Base-by-base conservation (phyloP, 1,140 invertebrate species). In the Apis florea region DNA sequence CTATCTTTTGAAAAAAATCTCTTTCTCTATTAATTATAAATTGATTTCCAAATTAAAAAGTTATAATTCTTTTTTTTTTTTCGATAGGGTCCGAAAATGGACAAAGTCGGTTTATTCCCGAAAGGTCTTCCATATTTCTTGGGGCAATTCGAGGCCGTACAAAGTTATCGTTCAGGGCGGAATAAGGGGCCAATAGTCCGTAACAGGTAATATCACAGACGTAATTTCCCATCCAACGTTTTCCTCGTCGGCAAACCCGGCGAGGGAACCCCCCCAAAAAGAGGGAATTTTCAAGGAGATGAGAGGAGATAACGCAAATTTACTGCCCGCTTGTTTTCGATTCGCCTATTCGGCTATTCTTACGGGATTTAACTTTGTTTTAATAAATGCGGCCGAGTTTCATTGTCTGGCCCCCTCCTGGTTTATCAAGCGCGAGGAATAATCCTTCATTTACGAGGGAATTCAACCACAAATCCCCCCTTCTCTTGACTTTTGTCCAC, bases 271-370 rank as follows among this genome's bases (percentile, higher is more conserved):
- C 21, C 11, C 1, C 26, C 49, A 31, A 13, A 19, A 24, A 19
- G 26, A 21, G n/a, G 12, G 78, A 17, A 67, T 68, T 81, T 75
- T 31, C 79, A 40, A 59, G 72, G 47, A 81, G 71, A 68, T 10
- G 79, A 81, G 79, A 81, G 63, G 24, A 61, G 79, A 81, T 81
- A 81, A 81, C 72, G 79, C 66, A 67, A 81, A 81, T 81, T 81
- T 81, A 81, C 72, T 53, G 47, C 68, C 79, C 71, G 70, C 53
- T 59, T 81, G 79, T 75, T 81, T 75, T 75, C 79, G 79, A 81
- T 81, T 74, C n/a, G n/a, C n/a, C 79, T 68, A 49, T 11, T 31
- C 10, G 53, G 54, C 63, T 58, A 75, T 75, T 66, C 72, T 81
- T 59, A 58, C 47, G 63, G 71, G 63, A 81, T 68, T 66, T 67